phyloP scores from a whole-genome alignment of 2,888 invertebrate species.

The Hirtodrosophila confusa region DNA sequence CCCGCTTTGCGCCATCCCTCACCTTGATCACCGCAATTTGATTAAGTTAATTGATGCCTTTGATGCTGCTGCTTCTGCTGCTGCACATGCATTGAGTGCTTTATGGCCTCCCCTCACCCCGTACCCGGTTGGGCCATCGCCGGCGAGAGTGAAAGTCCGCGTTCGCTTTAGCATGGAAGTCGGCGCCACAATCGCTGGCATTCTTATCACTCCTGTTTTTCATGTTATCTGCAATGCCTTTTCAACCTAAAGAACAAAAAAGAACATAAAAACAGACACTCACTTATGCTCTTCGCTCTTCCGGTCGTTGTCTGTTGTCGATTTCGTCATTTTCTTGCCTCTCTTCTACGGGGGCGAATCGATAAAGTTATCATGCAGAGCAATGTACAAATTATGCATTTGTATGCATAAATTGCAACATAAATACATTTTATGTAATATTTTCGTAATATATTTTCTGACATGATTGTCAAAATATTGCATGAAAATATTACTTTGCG shows the following conservation, averaged over 20 bases:
- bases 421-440: too few relatives aligned
- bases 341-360: slow-evolving; percentile 9
- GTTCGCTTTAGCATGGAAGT: slow-evolving; percentile 1
- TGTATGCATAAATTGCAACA: not conserved
- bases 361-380: slow-evolving; percentile 3
- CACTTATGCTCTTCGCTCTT: slow-evolving; percentile 62
- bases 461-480: too few relatives aligned
- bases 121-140: too few relatives aligned
- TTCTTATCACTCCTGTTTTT: slow-evolving; percentile 52
- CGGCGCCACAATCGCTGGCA: slow-evolving; percentile 11
- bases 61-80: slow-evolving; percentile 49
- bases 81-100: slow-evolving; percentile 47
- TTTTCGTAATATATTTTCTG: too few relatives aligned
- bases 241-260: slow-evolving; percentile 25
- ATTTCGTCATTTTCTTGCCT: slow-evolving; percentile 23
- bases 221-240: slow-evolving; percentile 48
- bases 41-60: slow-evolving; percentile 71
- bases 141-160: slow-evolving; percentile 28
- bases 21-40: slow-evolving; percentile 52
- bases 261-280: slow-evolving; percentile 30
- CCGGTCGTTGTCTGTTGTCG: slow-evolving; percentile 34
- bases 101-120: slow-evolving; percentile 28
- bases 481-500: too few relatives aligned
- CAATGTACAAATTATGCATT: slow-evolving; percentile 1
- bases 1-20: slow-evolving; percentile 13